phyloP scores from a whole-genome alignment of 37 sponge, comb jelly and placozoan genomes.

The Theonella swinhoei region DNA sequence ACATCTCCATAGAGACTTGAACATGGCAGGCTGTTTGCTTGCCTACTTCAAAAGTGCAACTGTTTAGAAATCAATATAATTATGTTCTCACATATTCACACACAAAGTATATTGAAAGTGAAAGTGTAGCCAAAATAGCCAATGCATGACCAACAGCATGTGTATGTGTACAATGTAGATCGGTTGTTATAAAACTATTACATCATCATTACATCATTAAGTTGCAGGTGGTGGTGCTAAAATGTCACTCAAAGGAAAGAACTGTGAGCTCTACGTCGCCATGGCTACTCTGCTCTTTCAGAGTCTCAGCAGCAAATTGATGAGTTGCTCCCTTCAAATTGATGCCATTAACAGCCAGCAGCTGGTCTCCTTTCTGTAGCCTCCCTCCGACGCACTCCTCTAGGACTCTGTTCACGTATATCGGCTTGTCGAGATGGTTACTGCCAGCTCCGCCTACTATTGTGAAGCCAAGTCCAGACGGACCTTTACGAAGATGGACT shows the following conservation, averaged over 20 bases:
- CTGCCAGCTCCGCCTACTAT: conserved; percentile 85
- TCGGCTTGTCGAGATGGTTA: conserved; percentile 74
- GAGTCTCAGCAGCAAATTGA: conserved; percentile 64
- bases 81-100: no score
- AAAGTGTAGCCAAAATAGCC: no score
- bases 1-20: conserved; percentile 49
- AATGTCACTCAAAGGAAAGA: conserved; percentile 12
- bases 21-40: conserved; percentile 66
- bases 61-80: conserved; percentile 39
- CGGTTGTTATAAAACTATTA: no score
- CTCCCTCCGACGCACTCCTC: conserved; percentile 71
- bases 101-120: no score
- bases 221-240: no score
- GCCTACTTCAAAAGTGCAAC: conserved; percentile 78
- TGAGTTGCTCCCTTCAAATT: conserved; percentile 72
- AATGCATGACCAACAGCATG: no score
- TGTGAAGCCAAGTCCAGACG: conserved; percentile 78
- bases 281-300: conserved; percentile 43
- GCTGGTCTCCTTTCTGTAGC: conserved; percentile 58
- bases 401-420: conserved; percentile 69
- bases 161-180: no score
- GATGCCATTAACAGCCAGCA: conserved; percentile 79
- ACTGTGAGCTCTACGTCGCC: conserved; percentile 70
- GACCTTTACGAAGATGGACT: conserved; percentile 56
- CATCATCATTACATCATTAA: no score